Percentiles rank a stretch among this genome's conserved stretches.
These are phyloP conservation scores for Nomada fucata DNA, from an alignment of 2,888 invertebrate genomes.

Conservation along the genomic window DNA sequence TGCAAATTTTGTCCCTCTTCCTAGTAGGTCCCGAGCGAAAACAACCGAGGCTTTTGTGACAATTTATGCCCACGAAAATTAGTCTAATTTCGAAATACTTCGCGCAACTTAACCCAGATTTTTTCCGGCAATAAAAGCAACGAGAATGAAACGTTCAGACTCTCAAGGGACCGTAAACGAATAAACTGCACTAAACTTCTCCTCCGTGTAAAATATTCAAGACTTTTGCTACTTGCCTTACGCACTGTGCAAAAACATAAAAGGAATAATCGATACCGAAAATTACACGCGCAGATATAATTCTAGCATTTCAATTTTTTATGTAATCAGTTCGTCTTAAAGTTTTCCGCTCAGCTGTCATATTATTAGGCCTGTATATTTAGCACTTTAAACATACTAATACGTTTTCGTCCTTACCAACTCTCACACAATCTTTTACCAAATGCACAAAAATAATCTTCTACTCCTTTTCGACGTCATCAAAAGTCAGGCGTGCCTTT, in stretches of 20 bases:
- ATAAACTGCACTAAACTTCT: constrained; percentile 13
- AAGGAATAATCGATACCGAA: background rate
- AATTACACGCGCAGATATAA: background rate
- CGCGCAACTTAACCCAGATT: constrained; percentile 36
- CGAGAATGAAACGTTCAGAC: constrained; percentile 16
- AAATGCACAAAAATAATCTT: background rate
- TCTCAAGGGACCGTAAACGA: constrained; percentile 12
- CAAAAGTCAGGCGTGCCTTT: constrained; percentile 1
- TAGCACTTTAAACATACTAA: background rate
- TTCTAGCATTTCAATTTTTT: background rate
- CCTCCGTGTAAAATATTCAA: background rate
- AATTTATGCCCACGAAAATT: constrained; percentile 24
- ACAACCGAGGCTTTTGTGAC: background rate
- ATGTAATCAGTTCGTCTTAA: background rate
- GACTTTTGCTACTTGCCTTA: background rate
- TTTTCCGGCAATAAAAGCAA: constrained; percentile 14
- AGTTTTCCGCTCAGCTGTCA: background rate
- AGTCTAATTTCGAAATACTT: constrained; percentile 30
- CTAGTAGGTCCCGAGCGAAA: background rate
- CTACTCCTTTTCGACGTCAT: constrained; percentile 11
- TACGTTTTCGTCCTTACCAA: background rate
- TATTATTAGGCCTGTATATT: background rate
- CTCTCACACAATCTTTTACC: background rate
- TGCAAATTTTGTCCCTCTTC: background rate
- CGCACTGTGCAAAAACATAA: background rate